Base-by-base conservation (phyloP, 2,888 invertebrate species). In the Cyclophora albipunctata region DNA sequence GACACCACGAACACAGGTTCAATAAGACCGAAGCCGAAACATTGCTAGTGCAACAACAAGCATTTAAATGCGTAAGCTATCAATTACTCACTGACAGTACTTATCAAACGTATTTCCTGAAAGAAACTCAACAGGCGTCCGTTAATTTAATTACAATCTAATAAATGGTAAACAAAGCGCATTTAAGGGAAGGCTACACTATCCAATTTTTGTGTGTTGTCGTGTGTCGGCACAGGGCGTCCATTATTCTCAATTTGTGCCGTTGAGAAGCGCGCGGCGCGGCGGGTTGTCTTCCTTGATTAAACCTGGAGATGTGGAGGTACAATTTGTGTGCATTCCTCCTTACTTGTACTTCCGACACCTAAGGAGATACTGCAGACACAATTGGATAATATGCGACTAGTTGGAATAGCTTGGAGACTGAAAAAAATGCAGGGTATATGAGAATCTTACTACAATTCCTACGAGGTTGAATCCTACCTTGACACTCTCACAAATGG, bases 171-270 rank as follows among this genome's bases (percentile, higher is more conserved):
- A 43, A 43, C 43, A 43, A 43, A 43, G 43, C 42, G 42, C 33
- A 43, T 43, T 20, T 7, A 43, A 47, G 37, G 52, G 40, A 45
- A 52, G 52, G 55, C 62, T 62, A 58, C 58, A 65, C 67, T 73
- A 72, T 73, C 67, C 73, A 70, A 70, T 74, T 77, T 69, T 73
- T 70, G 71, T 64, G 63, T 62, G 61, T 69, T 80, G 71, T 75
- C 81, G 76, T 81, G 20, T 37, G 37, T 37, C 37, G 37, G 73
- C 69, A 68, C 68, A 66, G 67, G 53, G 74, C 66, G 71, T 75
- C 82, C 84, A 87, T 87, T 87, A 87, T 81, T 88, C 84, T 87
- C 84, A 87, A 87, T 88, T 87, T 86, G 80, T 77, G 72, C 76
- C 71, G 72, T 76, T 76, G 78, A 37, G 73, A 72, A 79, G 76